A percentile compares a stretch with the other conserved stretches of the same genome.
phyloP scores from a whole-genome alignment of 2,113 vertebrate species.

The Rhagologus leucostigma region DNA sequence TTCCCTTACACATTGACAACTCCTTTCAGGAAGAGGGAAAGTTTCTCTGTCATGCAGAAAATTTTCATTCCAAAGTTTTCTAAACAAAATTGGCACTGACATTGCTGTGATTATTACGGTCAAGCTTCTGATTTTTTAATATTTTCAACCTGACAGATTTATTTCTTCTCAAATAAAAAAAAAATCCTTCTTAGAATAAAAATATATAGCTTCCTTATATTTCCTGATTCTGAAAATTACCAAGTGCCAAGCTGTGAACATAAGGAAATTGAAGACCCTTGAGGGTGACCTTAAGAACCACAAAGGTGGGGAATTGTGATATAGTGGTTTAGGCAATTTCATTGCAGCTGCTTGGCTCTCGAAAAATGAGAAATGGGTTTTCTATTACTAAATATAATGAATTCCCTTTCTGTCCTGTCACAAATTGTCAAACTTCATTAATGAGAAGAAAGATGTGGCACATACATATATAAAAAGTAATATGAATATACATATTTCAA shows the following conservation, averaged over 20 bases:
- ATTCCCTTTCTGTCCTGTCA: slow-evolving; percentile 75
- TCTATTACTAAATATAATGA: slow-evolving; percentile 83
- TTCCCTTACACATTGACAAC: slow-evolving; percentile 28
- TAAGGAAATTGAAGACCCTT: slow-evolving; percentile 75
- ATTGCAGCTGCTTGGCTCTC: slow-evolving; percentile 46
- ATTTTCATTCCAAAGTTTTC: not conserved
- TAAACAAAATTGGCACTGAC: slow-evolving; percentile 67
- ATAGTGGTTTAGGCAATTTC: slow-evolving; percentile 73
- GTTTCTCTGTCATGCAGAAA: slow-evolving; percentile 21
- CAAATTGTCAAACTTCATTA: slow-evolving; percentile 81
- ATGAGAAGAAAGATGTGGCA: slow-evolving; percentile 50
- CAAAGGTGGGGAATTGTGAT: slow-evolving; percentile 60
- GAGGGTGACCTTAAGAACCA: slow-evolving; percentile 71
- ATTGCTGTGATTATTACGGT: slow-evolving; percentile 74
- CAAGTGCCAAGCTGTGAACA: slow-evolving; percentile 66
- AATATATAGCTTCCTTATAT: slow-evolving; percentile 62
- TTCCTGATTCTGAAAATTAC: slow-evolving; percentile 73
- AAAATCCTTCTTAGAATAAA: slow-evolving; percentile 66
- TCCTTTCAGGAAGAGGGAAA: not conserved
- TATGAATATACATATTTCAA: not conserved
- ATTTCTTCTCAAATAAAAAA: slow-evolving; percentile 72
- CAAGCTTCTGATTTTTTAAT: slow-evolving; percentile 76
- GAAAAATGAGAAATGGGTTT: slow-evolving; percentile 80
- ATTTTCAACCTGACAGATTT: slow-evolving; percentile 78
- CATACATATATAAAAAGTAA: not conserved